Conservation (phyloP, 2,888 invertebrate species). For the Lordiphosa andalusiaca region DNA sequence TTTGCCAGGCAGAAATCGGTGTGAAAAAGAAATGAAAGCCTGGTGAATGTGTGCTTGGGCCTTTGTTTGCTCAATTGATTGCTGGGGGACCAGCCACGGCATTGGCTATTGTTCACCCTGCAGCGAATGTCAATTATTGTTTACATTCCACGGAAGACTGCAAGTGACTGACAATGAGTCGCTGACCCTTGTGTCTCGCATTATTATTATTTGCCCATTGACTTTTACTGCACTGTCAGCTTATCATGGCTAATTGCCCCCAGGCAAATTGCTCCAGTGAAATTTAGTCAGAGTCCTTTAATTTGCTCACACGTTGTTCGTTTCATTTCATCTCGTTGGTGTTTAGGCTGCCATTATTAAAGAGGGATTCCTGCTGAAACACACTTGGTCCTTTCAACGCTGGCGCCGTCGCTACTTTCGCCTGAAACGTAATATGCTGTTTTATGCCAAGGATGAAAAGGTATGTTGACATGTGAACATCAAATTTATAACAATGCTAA, state of each 20-base stretch:
- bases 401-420: constrained; percentile 93
- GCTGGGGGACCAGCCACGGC: constrained; percentile 27
- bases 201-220: constrained; percentile 30
- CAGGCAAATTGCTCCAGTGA: constrained; percentile 32
- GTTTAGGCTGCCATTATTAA: constrained; percentile 83
- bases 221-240: constrained; percentile 29
- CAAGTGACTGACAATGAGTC: constrained; percentile 32
- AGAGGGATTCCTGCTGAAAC: constrained; percentile 93
- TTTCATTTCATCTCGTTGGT: constrained; percentile 29
- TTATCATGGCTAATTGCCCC: constrained; percentile 31
- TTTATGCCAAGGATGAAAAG: constrained; percentile 93
- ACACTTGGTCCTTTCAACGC: constrained; percentile 91
- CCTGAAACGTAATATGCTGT: constrained; percentile 89
- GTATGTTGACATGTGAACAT: constrained; percentile 63
- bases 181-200: constrained; percentile 15
- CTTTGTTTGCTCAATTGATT: constrained; percentile 67
- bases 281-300: constrained; percentile 1
- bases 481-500: neutral
- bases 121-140: constrained; percentile 68
- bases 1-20: constrained; percentile 19
- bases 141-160: constrained; percentile 42
- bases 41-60: neutral
- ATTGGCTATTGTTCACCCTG: constrained; percentile 44
- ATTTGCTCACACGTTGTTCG: constrained; percentile 18
- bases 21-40: constrained; percentile 28